These are phyloP conservation scores for Drosophila lini DNA, from an alignment of 1,140 invertebrate species.

Conservation along the genomic window DNA sequence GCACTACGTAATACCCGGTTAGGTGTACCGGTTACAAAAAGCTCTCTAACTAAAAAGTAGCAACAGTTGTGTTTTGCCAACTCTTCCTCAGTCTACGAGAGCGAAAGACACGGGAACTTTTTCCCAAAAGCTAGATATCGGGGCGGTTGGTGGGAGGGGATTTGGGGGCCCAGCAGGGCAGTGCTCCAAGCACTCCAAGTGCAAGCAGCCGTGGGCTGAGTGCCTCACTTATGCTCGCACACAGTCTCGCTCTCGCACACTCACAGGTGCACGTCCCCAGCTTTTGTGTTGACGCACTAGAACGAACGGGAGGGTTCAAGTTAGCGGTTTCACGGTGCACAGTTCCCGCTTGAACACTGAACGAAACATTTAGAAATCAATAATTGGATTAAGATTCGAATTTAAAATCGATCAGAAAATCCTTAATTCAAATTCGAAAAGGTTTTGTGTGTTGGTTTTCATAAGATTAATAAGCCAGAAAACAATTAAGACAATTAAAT, in stretches of 20 bases:
- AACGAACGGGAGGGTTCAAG: slow-evolving; percentile 39
- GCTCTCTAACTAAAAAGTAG: slow-evolving; percentile 48
- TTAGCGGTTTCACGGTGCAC: slow-evolving; percentile 35
- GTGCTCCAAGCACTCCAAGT: slow-evolving; percentile 35
- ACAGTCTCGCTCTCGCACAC: slow-evolving; percentile 25
- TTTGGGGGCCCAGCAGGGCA: slow-evolving; percentile 42
- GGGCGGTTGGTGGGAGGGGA: neutral
- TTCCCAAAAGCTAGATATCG: slow-evolving; percentile 3
- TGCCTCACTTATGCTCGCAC: slow-evolving; percentile 46
- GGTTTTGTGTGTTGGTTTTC: neutral
- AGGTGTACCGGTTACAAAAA: slow-evolving; percentile 1
- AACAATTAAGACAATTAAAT: too few species aligned
- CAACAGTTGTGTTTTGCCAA: slow-evolving; percentile 60
- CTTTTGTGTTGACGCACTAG: slow-evolving; percentile 73
- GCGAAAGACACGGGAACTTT: neutral
- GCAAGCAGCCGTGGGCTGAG: slow-evolving; percentile 61
- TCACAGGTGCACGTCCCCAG: slow-evolving; percentile 37
- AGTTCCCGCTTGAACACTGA: slow-evolving; percentile 17
- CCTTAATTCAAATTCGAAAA: neutral
- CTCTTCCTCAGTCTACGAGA: neutral
- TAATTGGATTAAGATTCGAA: too few species aligned
- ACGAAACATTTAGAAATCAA: neutral
- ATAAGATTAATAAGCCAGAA: too few species aligned
- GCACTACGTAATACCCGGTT: neutral
- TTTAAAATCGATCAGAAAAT: too few species aligned